These are phyloP conservation scores for Eurystomus glaucurus DNA, from an alignment of 2,797 vertebrate species.

Conservation along the genomic window DNA sequence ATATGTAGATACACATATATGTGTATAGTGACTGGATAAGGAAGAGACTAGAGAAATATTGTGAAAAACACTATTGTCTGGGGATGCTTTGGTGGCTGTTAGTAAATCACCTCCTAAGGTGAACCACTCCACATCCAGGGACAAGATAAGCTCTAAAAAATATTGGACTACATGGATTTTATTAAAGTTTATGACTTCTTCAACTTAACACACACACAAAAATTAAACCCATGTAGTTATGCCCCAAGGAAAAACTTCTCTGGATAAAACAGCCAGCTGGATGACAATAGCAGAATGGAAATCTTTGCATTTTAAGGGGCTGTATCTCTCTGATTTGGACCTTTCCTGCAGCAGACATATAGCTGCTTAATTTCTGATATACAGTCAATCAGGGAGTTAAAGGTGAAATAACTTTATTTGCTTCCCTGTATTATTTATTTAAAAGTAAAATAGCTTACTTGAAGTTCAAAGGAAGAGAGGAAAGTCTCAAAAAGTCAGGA, in stretches of 20 bases:
- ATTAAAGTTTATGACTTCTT: neutral
- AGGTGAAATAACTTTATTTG: neutral
- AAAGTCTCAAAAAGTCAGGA: neutral
- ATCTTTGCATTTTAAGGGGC: neutral
- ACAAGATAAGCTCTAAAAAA: neutral
- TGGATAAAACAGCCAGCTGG: neutral
- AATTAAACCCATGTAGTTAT: neutral
- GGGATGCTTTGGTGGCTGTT: neutral
- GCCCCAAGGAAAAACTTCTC: neutral
- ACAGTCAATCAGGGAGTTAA: neutral
- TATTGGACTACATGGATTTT: neutral
- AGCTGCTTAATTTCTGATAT: neutral
- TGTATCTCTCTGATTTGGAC: neutral
- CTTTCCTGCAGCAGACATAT: neutral
- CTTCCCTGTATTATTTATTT: neutral
- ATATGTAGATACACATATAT: too few species aligned
- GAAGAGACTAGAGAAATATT: neutral
- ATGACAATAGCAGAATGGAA: neutral
- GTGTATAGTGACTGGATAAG: neutral
- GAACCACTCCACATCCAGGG: neutral
- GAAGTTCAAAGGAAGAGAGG: neutral
- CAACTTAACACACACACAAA: fast-evolving
- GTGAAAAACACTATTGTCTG: neutral
- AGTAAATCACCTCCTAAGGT: neutral
- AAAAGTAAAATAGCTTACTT: neutral